These are phyloP conservation scores for Falco concolor DNA, from an alignment of 2,797 vertebrate species.

Conservation along the genomic window DNA sequence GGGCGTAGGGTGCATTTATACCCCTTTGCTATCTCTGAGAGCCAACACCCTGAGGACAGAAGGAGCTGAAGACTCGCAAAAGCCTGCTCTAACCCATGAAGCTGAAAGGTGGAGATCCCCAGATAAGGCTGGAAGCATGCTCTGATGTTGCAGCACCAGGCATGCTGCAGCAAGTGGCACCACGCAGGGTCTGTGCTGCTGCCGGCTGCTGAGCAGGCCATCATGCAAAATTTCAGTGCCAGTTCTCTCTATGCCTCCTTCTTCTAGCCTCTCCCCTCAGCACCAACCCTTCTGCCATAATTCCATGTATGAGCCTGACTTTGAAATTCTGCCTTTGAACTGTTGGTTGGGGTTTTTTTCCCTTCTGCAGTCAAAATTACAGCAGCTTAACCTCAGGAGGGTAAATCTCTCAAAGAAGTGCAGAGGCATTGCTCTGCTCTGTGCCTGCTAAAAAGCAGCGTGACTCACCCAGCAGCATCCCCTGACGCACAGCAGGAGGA, in stretches of 20 bases:
- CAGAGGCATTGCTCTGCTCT: neutral
- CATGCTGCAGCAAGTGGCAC: accelerated
- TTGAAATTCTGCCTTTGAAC: neutral
- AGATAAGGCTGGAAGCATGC: accelerated
- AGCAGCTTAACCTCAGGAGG: neutral
- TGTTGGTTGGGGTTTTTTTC: neutral
- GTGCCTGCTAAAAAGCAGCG: neutral
- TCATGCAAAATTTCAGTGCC: neutral
- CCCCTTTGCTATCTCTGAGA: accelerated
- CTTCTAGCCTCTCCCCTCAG: neutral
- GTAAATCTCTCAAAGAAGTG: neutral
- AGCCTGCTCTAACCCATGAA: neutral
- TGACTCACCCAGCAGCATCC: neutral
- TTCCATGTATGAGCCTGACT: neutral
- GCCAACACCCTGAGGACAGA: neutral
- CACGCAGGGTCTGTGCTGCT: neutral
- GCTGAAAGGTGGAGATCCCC: neutral
- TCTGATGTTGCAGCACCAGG: neutral
- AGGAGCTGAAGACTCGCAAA: neutral
- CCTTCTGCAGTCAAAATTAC: neutral
- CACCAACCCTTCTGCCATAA: neutral
- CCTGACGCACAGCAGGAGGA: neutral
- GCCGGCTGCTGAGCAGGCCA: neutral
- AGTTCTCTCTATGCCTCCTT: neutral
- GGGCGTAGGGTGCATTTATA: accelerated